A percentile compares a stretch with the other conserved stretches of the same genome.
Evolutionary conservation across 2,113 vertebrate genomes (phyloP).

Genomic region (Mirounga angustirostris): DNA sequence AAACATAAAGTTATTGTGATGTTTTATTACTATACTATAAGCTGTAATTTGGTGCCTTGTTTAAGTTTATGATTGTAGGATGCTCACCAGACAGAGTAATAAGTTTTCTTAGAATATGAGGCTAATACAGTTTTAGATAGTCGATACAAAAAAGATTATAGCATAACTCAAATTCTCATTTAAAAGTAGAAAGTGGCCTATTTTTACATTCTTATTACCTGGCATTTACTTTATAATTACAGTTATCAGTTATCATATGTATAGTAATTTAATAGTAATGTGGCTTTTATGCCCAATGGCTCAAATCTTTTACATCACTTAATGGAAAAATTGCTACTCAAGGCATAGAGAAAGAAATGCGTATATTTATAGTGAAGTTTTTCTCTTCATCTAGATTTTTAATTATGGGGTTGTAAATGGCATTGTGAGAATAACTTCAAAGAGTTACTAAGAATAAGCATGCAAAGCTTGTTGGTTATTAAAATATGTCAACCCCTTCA

Average conservation of each 20-base stretch:
- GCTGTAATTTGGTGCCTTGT: background rate
- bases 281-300: conserved; percentile 1
- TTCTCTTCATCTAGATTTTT: conserved; percentile 64
- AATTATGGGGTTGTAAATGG: conserved; percentile 23
- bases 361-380: conserved; percentile 47
- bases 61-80: background rate
- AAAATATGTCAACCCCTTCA: background rate
- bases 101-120: background rate
- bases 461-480: background rate
- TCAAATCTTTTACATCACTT: conserved; percentile 16
- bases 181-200: conserved; percentile 37
- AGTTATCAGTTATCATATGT: conserved; percentile 39
- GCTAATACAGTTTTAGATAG: background rate
- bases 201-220: conserved; percentile 65
- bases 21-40: background rate
- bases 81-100: background rate
- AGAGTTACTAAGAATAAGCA: conserved; percentile 41
- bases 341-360: conserved; percentile 20
- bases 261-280: conserved; percentile 51
- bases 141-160: background rate
- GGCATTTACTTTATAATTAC: conserved; percentile 53
- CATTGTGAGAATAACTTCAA: conserved; percentile 38
- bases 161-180: conserved; percentile 34
- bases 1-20: background rate
- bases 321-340: conserved; percentile 55